A percentile compares a stretch with the other conserved stretches of the same genome.
Evolutionary conservation across 2,888 invertebrate genomes (phyloP).

Genomic region (Drosophila emarginata): DNA sequence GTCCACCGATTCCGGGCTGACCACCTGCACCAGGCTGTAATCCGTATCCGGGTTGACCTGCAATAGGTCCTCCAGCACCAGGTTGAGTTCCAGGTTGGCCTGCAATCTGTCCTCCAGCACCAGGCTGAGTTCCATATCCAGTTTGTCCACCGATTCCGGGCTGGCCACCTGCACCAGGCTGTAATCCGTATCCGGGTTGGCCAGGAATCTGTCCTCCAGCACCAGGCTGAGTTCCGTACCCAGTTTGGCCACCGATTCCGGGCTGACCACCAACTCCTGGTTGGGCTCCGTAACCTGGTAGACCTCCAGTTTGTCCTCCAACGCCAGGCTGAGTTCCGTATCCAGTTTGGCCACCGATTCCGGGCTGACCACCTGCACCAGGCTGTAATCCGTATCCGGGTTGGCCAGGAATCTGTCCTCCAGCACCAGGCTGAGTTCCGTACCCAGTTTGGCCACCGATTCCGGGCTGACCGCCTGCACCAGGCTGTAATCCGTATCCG

Average conservation of each 20-base stretch:
- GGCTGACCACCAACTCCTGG: conserved; percentile 22
- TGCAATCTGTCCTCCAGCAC: conserved; percentile 16
- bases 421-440: conserved; percentile 12
- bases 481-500: conserved; percentile 16
- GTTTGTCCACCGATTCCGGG: conserved; percentile 1
- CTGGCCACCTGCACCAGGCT: not conserved
- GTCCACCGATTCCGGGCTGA: not conserved
- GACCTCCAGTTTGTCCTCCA: conserved; percentile 3
- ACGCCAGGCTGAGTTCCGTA: conserved; percentile 9
- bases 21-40: conserved; percentile 1
- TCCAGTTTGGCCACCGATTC: conserved; percentile 13
- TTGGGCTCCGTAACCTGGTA: conserved; percentile 17
- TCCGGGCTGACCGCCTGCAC: too few relatives aligned
- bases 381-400: too few relatives aligned
- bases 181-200: conserved; percentile 22
- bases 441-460: not conserved
- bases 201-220: conserved; percentile 24
- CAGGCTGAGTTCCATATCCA: conserved; percentile 28
- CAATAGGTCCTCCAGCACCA: conserved; percentile 19
- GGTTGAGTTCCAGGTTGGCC: conserved; percentile 20
- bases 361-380: not conserved
- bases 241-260: not conserved
- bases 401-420: too few relatives aligned
- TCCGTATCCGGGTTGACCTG: conserved; percentile 25
- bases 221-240: conserved; percentile 19